phyloP scores from a whole-genome alignment of 2,113 vertebrate species.

The Prinia subflava region DNA sequence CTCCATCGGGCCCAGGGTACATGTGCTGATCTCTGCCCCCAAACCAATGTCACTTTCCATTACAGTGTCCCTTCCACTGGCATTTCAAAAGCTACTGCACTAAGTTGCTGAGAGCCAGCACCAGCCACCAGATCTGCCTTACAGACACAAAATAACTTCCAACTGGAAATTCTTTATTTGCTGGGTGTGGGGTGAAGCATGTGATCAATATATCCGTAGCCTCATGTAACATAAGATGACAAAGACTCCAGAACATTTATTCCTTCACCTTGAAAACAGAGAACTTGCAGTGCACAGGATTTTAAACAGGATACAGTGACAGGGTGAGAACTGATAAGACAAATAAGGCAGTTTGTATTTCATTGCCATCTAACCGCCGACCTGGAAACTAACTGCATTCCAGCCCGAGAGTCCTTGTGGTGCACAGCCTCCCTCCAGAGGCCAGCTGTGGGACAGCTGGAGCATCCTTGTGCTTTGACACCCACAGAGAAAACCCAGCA shows the following conservation, averaged over 20 bases:
- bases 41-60: neutral
- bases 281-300: neutral
- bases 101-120: neutral
- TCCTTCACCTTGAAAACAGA: constrained; percentile 1
- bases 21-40: neutral
- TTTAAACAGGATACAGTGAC: neutral
- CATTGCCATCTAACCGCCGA: neutral
- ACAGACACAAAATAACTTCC: neutral
- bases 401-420: accelerated
- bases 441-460: accelerated
- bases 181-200: neutral
- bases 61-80: neutral
- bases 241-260: neutral
- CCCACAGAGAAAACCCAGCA: neutral
- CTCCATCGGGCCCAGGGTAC: neutral
- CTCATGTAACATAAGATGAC: neutral
- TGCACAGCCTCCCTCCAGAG: neutral
- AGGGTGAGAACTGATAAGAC: neutral
- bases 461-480: neutral
- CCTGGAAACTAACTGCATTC: neutral
- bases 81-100: neutral
- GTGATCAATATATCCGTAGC: neutral
- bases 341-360: neutral
- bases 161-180: neutral
- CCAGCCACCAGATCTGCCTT: neutral